phyloP scores from a whole-genome alignment of 2,113 vertebrate species.

The Neotoma lepida region DNA sequence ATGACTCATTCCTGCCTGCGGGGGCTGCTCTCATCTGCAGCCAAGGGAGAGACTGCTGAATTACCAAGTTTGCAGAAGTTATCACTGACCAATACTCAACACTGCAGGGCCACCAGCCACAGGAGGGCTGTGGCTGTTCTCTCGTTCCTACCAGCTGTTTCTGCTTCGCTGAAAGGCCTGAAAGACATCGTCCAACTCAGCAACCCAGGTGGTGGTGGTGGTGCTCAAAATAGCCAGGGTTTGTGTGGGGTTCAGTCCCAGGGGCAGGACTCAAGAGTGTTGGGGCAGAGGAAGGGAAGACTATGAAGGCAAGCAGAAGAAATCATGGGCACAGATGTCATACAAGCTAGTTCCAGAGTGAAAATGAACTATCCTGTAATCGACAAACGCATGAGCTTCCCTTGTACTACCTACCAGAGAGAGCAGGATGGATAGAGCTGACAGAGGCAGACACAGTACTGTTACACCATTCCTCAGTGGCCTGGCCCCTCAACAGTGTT shows the following conservation, averaged over 20 bases:
- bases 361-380: not conserved
- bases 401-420: not conserved
- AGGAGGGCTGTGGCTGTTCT: fast-evolving
- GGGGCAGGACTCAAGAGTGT: not conserved
- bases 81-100: conserved; percentile 44
- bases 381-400: not conserved
- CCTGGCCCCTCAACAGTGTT: not conserved
- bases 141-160: not conserved
- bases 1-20: conserved; percentile 75
- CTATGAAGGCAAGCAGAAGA: not conserved
- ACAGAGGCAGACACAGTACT: fast-evolving
- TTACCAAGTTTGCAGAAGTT: conserved; percentile 69
- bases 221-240: not conserved
- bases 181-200: not conserved
- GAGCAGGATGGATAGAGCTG: fast-evolving
- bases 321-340: not conserved
- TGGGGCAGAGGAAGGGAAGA: not conserved
- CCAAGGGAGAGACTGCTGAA: conserved; percentile 73
- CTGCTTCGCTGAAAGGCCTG: fast-evolving
- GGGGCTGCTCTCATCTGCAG: conserved; percentile 80
- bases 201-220: not conserved
- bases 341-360: not conserved
- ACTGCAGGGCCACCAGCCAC: not conserved
- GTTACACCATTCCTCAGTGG: no score
- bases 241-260: not conserved